Evolutionary conservation across 2,797 vertebrate species (phyloP), one percentile per base, ranked within the genome.

Genomic region (Mormyrus proboscirostris): DNA sequence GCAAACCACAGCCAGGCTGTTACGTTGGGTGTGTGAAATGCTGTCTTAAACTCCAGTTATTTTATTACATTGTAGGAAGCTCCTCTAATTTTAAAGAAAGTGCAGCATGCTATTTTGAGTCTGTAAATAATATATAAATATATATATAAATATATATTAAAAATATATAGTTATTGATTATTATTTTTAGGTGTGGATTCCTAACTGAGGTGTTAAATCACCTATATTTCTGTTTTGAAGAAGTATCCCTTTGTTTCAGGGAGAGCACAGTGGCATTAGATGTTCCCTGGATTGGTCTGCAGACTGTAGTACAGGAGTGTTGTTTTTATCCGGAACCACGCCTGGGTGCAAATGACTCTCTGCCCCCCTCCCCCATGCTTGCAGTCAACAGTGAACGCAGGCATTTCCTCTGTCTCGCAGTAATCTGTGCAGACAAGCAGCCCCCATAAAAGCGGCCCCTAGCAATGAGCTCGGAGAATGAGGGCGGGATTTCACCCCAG

Each of bases 1-100:
- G 93, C 91, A 93, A 93, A 95, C 73, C 73, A 94, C 95, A 95
- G 96, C 95, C 93, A 94, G 96, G 96, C 94, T 94, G 93, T 96
- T 97, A 90, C 96, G 96, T 97, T 96, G 96, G 96, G 97, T 96
- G 96, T 94, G 94, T 96, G 93, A 97, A 98, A 97, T 99, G 97
- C 98, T 98, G 97, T 98, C 96, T 97, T 97, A 97, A 96, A 97
- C 97, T 97, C 96, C 96, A 73, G 55, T 99, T 99, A 98, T 99
- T 99, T 99, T 99, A 98, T 97, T 99, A 99, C 98, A 98, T 98
- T 96, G 96, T 99, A 97, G 97, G 96, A 97, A 96, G 97, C 96
- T 96, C 97, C 98, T 96, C 97, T 97, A 97, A 97, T 98, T 98
- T 98, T 97, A 97, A 96, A 96, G 95, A 97, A 96, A 97, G 97